Evolutionary conservation across 2,797 vertebrate genomes (phyloP).

Genomic region (Cygnus olor): DNA sequence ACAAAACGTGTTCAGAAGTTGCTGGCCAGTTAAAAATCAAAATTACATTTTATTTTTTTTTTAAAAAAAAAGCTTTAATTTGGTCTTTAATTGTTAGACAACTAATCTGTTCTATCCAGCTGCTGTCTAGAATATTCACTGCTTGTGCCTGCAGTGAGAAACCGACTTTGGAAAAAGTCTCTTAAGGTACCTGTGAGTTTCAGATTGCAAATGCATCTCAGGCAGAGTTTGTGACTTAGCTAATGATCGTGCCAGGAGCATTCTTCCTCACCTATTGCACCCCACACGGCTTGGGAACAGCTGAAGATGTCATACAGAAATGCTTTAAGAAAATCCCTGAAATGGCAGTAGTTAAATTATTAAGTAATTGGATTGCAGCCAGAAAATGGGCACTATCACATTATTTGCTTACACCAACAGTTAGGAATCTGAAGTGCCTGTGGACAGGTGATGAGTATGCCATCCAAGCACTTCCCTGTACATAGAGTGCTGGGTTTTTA

Average conservation of each 20-base stretch:
- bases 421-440: background rate
- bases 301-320: background rate
- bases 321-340: background rate
- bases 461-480: background rate
- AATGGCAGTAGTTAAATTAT: background rate
- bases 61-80: too few species aligned
- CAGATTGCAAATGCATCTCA: background rate
- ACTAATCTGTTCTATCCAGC: background rate
- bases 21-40: background rate
- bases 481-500: background rate
- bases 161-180: background rate
- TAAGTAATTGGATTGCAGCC: background rate
- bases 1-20: background rate
- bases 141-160: background rate
- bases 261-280: background rate
- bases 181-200: background rate
- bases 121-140: background rate
- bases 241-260: background rate
- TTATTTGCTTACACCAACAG: background rate
- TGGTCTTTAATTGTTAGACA: background rate
- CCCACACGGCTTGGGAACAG: background rate
- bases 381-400: background rate
- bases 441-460: background rate
- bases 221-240: background rate
- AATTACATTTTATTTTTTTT: too few species aligned